Evolutionary conservation across 2,113 vertebrate species (phyloP).

Genomic region (Gymnobelideus leadbeateri): DNA sequence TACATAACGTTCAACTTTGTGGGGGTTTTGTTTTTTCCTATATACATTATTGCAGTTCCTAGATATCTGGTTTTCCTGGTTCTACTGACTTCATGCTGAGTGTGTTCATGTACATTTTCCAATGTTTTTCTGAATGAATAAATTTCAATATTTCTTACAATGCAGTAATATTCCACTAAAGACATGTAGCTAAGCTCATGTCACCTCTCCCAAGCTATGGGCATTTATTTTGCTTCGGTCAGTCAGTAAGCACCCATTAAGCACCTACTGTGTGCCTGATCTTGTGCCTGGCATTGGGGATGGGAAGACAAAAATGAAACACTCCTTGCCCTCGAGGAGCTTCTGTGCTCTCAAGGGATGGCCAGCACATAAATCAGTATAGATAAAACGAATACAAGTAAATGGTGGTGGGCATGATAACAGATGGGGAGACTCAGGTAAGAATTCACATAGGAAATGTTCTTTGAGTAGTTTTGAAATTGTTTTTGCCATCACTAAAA

Average conservation of each 20-base stretch:
- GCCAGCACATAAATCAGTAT: no score
- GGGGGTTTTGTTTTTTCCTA: neutral
- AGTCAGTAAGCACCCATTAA: neutral
- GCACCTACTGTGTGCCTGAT: neutral
- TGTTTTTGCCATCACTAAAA: no score
- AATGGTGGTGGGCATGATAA: no score
- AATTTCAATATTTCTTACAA: neutral
- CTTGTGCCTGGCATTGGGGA: no score
- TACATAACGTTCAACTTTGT: neutral
- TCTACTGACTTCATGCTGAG: neutral
- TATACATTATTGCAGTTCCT: neutral
- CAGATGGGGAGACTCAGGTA: no score
- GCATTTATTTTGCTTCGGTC: neutral
- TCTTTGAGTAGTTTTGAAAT: no score
- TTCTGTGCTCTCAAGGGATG: no score
- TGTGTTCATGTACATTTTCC: neutral
- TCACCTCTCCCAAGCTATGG: neutral
- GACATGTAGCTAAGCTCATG: neutral
- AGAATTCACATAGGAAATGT: no score
- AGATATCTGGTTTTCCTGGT: neutral
- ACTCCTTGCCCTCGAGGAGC: no score
- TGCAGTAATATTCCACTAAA: neutral
- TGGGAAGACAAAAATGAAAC: no score
- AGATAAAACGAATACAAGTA: no score
- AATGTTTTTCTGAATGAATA: neutral